Evolutionary conservation across 1,140 invertebrate species (phyloP), one percentile per base, ranked within the genome.

Genomic region (Drosophila littoralis): DNA sequence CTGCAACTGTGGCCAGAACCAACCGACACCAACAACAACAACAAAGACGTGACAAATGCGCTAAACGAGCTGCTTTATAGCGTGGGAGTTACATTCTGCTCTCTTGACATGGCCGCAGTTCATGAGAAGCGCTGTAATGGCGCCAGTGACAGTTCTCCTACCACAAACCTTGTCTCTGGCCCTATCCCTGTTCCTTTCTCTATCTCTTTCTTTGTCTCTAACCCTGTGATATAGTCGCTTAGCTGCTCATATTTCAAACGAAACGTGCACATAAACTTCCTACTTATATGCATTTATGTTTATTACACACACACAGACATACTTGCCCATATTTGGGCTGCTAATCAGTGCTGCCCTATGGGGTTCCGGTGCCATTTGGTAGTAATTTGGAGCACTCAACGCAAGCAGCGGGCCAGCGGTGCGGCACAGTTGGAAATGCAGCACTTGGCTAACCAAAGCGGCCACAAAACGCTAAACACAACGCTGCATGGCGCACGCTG

Each of bases 11-110:
- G 12, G 7, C 17, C 10, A 61, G 9, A 73, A 38, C 7, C 13
- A 59, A 50, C 13, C 42, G 15, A 66, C 35, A 17, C 22, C 51
- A 57, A n/a, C 35, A 57, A 38, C 51, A 60, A 22, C 71, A 75
- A 79, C 80, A 84, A 84, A 88, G 83, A 86, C 83, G 83, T 86
- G 83, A 86, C 83, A 89, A 88, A 86, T 88, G 81, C 80, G 32
- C 76, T 79, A 89, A 86, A 86, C 69, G 73, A 88, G 83, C 83
- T 89, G 74, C 83, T 80, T 77, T 69, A 72, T 50, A 77, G 83
- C 84, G 83, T 86, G 84, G 83, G 83, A 86, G 83, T 79, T 81
- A 69, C 81, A 76, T 77, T 80, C 60, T 60, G 38, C 42, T 61
- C 46, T 73, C 54, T 45, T 22, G 17, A 28, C 22, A 13, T 67